A percentile compares a stretch with the other conserved stretches of the same genome.
Evolutionary conservation across 2,888 invertebrate species (phyloP).

Genomic region (Acleris emargana): DNA sequence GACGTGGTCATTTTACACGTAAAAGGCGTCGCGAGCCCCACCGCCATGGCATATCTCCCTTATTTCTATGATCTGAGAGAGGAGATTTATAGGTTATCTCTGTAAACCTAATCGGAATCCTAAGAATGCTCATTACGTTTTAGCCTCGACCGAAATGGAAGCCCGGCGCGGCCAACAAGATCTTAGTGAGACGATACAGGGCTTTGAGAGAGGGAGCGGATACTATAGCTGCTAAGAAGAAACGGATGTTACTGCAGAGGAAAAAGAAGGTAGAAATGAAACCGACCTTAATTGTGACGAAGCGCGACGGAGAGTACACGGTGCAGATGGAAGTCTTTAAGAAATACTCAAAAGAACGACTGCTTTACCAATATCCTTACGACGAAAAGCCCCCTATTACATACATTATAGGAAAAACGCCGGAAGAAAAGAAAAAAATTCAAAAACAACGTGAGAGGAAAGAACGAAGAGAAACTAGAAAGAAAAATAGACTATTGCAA

Average conservation of each 20-base stretch:
- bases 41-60: too few relatives aligned
- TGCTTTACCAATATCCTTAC: conserved; percentile 71
- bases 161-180: conserved; percentile 72
- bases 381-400: conserved; percentile 72
- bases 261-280: conserved; percentile 74
- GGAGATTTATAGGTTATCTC: background rate
- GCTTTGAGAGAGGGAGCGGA: conserved; percentile 66
- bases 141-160: conserved; percentile 74
- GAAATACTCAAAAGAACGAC: conserved; percentile 72
- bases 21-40: too few relatives aligned
- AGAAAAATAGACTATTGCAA: conserved; percentile 69
- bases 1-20: too few relatives aligned
- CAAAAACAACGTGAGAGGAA: conserved; percentile 66
- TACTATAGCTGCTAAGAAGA: conserved; percentile 69
- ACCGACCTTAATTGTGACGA: conserved; percentile 67
- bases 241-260: conserved; percentile 65
- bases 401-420: conserved; percentile 73
- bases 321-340: conserved; percentile 79
- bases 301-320: conserved; percentile 70
- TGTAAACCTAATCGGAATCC: background rate
- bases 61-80: too few relatives aligned
- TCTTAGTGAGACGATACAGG: conserved; percentile 67
- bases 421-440: conserved; percentile 65
- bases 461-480: conserved; percentile 70
- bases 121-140: conserved; percentile 38